A percentile compares a stretch with the other conserved stretches of the same genome.
phyloP scores from a whole-genome alignment of 2,888 invertebrate genomes.

The Lasioglossum marginatum region DNA sequence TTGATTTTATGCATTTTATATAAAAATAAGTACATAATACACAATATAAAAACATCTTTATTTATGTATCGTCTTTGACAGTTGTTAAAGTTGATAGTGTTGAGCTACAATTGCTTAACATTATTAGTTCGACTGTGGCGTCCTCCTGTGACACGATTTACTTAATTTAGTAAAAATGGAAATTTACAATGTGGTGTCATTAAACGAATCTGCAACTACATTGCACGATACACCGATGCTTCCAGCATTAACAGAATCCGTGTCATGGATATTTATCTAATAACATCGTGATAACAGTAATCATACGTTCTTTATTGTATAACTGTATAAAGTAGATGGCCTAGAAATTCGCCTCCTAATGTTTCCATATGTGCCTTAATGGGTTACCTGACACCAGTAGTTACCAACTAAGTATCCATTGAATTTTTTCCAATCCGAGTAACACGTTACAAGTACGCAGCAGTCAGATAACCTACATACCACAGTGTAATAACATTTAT shows the following conservation, averaged over 20 bases:
- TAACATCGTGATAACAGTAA: conserved; percentile 4
- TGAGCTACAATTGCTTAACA: neutral
- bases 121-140: neutral
- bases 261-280: neutral
- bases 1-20: no score
- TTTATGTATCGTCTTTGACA: no score
- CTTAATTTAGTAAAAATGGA: neutral
- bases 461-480: conserved; percentile 1
- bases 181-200: neutral
- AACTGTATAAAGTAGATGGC: neutral
- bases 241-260: neutral
- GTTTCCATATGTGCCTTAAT: neutral
- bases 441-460: neutral
- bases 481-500: neutral
- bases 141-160: neutral
- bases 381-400: neutral
- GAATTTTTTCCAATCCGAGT: neutral
- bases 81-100: no score
- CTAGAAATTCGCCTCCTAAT: conserved; percentile 2
- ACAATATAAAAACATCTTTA: no score
- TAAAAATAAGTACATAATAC: no score
- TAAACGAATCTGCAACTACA: neutral
- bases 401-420: conserved; percentile 2
- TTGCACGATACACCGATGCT: neutral
- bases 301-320: neutral